Conservation (phyloP, 2,113 vertebrate genomes). For the Pelusios castaneus region DNA sequence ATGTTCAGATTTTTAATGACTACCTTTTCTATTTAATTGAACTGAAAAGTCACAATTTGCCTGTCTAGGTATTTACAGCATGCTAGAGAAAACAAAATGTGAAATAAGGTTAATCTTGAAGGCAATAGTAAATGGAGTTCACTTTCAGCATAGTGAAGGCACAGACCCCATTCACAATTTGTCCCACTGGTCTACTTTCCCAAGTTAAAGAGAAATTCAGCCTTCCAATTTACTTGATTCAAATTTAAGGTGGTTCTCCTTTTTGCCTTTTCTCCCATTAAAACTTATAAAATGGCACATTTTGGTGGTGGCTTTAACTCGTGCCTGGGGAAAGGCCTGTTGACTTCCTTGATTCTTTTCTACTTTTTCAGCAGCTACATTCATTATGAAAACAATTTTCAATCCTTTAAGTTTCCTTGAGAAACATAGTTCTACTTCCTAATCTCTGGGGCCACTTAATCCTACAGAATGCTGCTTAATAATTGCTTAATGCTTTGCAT, state of each 20-base stretch:
- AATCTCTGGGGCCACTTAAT: neutral
- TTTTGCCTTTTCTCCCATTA: neutral
- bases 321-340: neutral
- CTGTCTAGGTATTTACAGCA: neutral
- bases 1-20: neutral
- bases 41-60: neutral
- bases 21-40: neutral
- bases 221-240: neutral
- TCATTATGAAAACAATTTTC: neutral
- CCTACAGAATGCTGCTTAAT: neutral
- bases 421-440: neutral
- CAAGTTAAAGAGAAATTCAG: neutral
- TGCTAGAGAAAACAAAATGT: neutral
- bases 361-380: neutral
- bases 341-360: neutral
- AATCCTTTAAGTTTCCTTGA: neutral
- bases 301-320: neutral
- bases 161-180: neutral
- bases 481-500: accelerated
- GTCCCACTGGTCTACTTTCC: neutral
- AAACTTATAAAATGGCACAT: neutral
- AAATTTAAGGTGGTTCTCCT: neutral
- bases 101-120: neutral
- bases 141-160: neutral
- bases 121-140: neutral